A percentile compares a stretch with the other conserved stretches of the same genome.
phyloP scores from a whole-genome alignment of 2,113 vertebrate species.

The Brachyhypopomus occidentalis region DNA sequence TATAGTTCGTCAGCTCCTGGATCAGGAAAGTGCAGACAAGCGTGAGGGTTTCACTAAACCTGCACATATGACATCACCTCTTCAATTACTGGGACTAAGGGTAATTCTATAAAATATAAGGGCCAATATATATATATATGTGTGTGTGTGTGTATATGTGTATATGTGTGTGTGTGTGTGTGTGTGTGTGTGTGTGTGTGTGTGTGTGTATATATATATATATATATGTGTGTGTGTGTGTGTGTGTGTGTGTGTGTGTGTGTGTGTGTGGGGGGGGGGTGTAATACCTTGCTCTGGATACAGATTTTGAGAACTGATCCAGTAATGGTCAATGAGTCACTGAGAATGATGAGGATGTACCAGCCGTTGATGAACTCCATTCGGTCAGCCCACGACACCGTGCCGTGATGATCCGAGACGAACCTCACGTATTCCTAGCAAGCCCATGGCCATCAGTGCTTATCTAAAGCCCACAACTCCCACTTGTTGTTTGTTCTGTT shows the following conservation, averaged over 20 bases:
- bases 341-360: slow-evolving; percentile 90
- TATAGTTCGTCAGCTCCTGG: slow-evolving; percentile 89
- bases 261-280: slow-evolving; percentile 2
- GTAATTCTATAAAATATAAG: too few relatives aligned
- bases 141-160: not conserved
- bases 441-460: slow-evolving; percentile 16
- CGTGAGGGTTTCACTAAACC: too few relatives aligned
- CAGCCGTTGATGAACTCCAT: slow-evolving; percentile 95
- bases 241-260: not conserved
- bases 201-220: slow-evolving; percentile 7
- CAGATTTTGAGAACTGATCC: slow-evolving; percentile 92
- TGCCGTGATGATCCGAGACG: slow-evolving; percentile 76
- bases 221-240: slow-evolving; percentile 14
- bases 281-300: slow-evolving; percentile 88
- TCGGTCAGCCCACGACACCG: slow-evolving; percentile 80
- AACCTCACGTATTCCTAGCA: slow-evolving; percentile 86
- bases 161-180: not conserved
- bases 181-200: slow-evolving; percentile 3
- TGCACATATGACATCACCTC: too few relatives aligned
- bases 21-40: slow-evolving; percentile 23
- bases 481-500: too few relatives aligned
- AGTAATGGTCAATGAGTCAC: slow-evolving; percentile 83
- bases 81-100: too few relatives aligned
- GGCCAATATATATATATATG: too few relatives aligned
- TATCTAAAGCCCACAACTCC: not conserved